Conservation (phyloP, 1,140 invertebrate species). For the Trichomalopsis sarcophagae region DNA sequence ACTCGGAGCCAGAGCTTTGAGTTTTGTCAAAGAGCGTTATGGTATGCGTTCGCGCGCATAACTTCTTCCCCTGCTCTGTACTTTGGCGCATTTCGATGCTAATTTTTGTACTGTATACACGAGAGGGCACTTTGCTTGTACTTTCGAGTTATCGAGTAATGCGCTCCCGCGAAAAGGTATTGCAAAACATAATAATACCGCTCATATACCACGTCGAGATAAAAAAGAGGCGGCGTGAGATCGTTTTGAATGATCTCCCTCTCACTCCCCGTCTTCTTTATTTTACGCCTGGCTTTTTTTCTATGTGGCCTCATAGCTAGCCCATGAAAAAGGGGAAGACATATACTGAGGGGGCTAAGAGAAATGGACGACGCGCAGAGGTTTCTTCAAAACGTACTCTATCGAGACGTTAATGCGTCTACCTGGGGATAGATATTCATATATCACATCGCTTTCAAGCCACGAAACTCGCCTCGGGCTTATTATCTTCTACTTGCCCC, state of each 20-base stretch:
- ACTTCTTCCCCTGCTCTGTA: constrained; percentile 28
- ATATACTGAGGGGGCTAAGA: constrained; percentile 35
- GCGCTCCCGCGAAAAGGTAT: background rate
- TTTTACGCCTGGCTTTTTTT: constrained; percentile 42
- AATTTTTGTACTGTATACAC: background rate
- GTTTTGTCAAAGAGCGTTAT: background rate
- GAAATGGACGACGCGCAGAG: constrained; percentile 41
- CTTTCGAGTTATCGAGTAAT: constrained; percentile 5
- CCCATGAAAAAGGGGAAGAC: constrained; percentile 1
- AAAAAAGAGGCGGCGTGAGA: constrained; percentile 35
- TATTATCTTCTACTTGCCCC: background rate
- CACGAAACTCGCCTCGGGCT: constrained; percentile 50
- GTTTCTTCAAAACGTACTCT: constrained; percentile 54
- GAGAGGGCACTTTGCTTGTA: background rate
- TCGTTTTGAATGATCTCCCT: constrained; percentile 44
- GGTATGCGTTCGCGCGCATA: background rate
- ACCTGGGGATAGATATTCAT: constrained; percentile 52
- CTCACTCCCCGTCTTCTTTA: constrained; percentile 44
- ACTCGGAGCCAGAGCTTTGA: background rate
- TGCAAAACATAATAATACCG: background rate
- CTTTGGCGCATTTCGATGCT: constrained; percentile 24
- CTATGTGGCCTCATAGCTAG: background rate
- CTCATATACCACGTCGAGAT: constrained; percentile 2
- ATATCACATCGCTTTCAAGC: constrained; percentile 55
- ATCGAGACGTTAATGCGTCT: constrained; percentile 54